Percentiles rank a stretch among this genome's conserved stretches.
Evolutionary conservation across 2,113 vertebrate genomes (phyloP).

Genomic region (Abramis brama): DNA sequence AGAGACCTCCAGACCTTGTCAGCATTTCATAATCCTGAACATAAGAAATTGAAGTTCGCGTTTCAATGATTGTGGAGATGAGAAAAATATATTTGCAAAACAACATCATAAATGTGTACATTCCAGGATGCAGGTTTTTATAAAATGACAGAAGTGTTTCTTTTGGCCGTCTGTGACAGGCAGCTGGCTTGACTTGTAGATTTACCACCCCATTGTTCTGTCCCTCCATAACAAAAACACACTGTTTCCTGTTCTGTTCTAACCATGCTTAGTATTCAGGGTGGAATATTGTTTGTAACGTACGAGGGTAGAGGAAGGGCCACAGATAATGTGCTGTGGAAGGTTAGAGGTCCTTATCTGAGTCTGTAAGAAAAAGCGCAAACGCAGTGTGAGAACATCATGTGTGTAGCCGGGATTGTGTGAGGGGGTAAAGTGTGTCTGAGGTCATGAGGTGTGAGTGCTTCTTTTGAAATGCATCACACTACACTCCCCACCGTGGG

Average conservation of each 20-base stretch:
- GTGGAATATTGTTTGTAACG: conserved; percentile 33
- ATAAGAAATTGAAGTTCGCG: background rate
- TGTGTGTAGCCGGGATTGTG: conserved; percentile 23
- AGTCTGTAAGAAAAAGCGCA: conserved; percentile 24
- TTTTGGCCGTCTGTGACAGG: conserved; percentile 48
- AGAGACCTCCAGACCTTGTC: background rate
- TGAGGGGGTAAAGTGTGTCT: conserved; percentile 36
- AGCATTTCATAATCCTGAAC: background rate
- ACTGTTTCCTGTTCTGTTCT: conserved; percentile 45
- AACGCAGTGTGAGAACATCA: conserved; percentile 9
- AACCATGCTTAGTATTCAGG: conserved; percentile 3
- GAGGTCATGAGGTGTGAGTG: conserved; percentile 49
- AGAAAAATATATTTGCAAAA: conserved; percentile 4
- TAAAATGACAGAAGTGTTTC: conserved; percentile 57
- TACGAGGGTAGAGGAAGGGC: background rate
- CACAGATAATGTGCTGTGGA: conserved; percentile 11
- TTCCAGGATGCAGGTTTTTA: conserved; percentile 39
- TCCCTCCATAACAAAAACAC: conserved; percentile 49
- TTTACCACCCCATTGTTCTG: conserved; percentile 54
- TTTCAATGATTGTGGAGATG: background rate
- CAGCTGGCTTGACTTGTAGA: conserved; percentile 40
- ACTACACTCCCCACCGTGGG: conserved; percentile 28
- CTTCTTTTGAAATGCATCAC: conserved; percentile 45
- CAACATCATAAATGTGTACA: background rate
- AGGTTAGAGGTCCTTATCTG: conserved; percentile 25